These are phyloP conservation scores for Zonitis immaculata DNA, from an alignment of 2,888 invertebrate species.

Conservation along the genomic window DNA sequence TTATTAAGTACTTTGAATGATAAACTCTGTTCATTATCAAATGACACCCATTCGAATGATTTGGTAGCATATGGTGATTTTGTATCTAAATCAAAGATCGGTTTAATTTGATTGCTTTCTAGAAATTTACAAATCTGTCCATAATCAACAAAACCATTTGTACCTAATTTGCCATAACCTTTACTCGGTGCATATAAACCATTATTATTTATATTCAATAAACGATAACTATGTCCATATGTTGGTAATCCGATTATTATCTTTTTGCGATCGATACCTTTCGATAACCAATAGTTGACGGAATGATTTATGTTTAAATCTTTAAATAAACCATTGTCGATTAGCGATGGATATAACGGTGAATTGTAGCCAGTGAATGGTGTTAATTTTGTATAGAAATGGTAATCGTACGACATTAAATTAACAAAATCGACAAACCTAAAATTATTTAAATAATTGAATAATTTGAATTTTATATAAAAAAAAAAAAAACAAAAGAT, in stretches of 20 bases:
- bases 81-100: slow-evolving; percentile 62
- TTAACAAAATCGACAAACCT: slow-evolving; percentile 78
- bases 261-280: slow-evolving; percentile 73
- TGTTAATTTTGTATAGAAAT: slow-evolving; percentile 67
- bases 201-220: slow-evolving; percentile 64
- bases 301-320: slow-evolving; percentile 80
- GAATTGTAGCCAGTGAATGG: slow-evolving; percentile 84
- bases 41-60: slow-evolving; percentile 76
- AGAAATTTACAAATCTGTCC: slow-evolving; percentile 66
- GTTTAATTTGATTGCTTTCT: slow-evolving; percentile 51
- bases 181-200: slow-evolving; percentile 66
- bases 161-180: slow-evolving; percentile 64
- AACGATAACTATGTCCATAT: slow-evolving; percentile 77
- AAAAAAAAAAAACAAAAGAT: too few species aligned
- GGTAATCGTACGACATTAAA: slow-evolving; percentile 90
- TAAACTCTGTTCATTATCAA: slow-evolving; percentile 68
- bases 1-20: slow-evolving; percentile 58
- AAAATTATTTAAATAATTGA: slow-evolving; percentile 29
- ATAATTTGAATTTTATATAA: too few species aligned
- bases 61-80: slow-evolving; percentile 73
- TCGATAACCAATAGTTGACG: slow-evolving; percentile 67
- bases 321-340: slow-evolving; percentile 60
- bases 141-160: slow-evolving; percentile 66
- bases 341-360: slow-evolving; percentile 62
- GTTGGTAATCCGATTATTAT: slow-evolving; percentile 83